A percentile compares a stretch with the other conserved stretches of the same genome.
These are phyloP conservation scores for Ceratosolen fusciceps DNA, from an alignment of 1,140 invertebrate genomes.

Conservation along the genomic window DNA sequence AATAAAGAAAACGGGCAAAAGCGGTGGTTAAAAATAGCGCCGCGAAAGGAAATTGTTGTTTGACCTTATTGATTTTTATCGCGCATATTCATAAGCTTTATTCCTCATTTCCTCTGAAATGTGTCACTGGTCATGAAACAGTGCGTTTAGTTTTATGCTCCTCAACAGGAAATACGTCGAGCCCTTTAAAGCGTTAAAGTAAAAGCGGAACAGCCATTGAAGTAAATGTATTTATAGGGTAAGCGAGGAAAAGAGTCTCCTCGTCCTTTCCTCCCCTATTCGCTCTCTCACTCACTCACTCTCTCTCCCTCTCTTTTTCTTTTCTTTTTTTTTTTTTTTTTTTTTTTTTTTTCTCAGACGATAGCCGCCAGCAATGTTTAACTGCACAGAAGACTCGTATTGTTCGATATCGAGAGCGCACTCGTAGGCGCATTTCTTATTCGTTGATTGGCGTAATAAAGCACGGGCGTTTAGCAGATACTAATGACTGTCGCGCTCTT, in stretches of 20 bases:
- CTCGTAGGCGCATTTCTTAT: conserved; percentile 27
- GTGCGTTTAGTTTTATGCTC: neutral
- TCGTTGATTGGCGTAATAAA: neutral
- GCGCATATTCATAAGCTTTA: neutral
- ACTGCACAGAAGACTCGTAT: conserved; percentile 28
- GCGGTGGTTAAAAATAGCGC: neutral
- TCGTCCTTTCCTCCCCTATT: neutral
- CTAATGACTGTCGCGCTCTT: neutral
- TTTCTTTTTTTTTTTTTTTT: too few relatives aligned
- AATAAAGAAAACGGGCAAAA: too few relatives aligned
- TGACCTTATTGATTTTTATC: neutral
- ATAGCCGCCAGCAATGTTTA: neutral
- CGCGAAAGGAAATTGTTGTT: neutral
- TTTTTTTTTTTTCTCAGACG: neutral
- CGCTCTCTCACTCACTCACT: neutral
- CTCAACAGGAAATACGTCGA: conserved; percentile 23
- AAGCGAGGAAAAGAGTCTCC: conserved; percentile 19
- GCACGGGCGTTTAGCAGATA: conserved; percentile 26
- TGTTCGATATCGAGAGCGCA: conserved; percentile 30
- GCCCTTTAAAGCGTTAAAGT: conserved; percentile 26
- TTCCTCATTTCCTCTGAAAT: neutral
- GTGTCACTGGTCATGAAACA: neutral
- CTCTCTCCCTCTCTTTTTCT: too few relatives aligned
- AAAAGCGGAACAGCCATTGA: conserved; percentile 3
- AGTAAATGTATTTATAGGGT: conserved; percentile 1